phyloP scores from a whole-genome alignment of 2,797 vertebrate species.

The Mastacembelus armatus region DNA sequence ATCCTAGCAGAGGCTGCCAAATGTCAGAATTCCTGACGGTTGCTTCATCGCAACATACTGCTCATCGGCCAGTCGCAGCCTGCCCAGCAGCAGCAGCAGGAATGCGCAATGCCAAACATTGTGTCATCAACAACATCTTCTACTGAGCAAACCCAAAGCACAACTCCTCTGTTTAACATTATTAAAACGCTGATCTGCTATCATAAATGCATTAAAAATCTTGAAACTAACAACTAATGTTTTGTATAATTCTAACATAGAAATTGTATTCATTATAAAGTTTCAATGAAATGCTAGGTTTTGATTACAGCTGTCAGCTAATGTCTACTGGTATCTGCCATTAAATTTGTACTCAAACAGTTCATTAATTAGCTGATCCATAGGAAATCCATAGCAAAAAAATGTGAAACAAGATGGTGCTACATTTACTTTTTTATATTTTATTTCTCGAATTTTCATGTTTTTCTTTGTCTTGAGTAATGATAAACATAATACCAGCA shows the following conservation, averaged over 20 bases:
- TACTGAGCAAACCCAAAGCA: constrained; percentile 16
- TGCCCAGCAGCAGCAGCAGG: constrained; percentile 48
- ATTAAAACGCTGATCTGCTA: background rate
- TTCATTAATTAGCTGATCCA: background rate
- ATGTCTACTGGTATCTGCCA: no score
- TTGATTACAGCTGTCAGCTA: no score
- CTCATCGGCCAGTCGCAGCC: constrained; percentile 56
- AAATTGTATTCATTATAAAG: background rate
- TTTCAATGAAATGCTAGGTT: no score
- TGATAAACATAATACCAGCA: no score
- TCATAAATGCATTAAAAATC: background rate
- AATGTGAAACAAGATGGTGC: background rate
- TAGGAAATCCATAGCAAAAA: background rate
- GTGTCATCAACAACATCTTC: constrained; percentile 39
- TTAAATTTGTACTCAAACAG: background rate
- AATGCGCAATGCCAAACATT: constrained; percentile 57
- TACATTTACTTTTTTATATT: background rate
- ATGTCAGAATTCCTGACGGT: constrained; percentile 48
- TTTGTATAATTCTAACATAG: background rate
- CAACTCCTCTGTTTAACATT: constrained; percentile 5
- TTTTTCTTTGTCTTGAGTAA: no score
- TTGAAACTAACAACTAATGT: no score
- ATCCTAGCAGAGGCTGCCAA: constrained; percentile 54
- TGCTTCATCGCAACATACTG: constrained; percentile 58
- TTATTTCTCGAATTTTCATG: background rate